These are phyloP conservation scores for Trachymyrmex cornetzi DNA, from an alignment of 1,140 invertebrate genomes.

Conservation along the genomic window DNA sequence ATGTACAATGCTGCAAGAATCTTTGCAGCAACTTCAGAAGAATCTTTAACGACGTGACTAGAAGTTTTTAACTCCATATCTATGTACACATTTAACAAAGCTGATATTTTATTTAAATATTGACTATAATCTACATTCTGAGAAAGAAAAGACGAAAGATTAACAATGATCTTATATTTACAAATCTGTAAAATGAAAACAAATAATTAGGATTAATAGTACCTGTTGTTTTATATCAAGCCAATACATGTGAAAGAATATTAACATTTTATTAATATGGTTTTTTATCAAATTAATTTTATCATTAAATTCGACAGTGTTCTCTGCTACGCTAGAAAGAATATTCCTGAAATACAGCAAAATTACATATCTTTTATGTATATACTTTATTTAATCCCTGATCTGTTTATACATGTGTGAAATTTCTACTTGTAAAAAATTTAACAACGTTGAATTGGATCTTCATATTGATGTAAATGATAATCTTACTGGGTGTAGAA, in stretches of 20 bases:
- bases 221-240: conserved; percentile 81
- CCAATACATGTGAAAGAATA: conserved; percentile 83
- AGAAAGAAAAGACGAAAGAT: conserved; percentile 50
- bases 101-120: conserved; percentile 83
- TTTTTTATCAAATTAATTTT: conserved; percentile 76
- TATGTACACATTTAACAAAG: conserved; percentile 81
- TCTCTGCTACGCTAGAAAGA: conserved; percentile 64
- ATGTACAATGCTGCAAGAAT: conserved; percentile 80
- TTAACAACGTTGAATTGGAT: conserved; percentile 15
- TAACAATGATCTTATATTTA: background rate
- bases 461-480: background rate
- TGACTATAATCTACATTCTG: conserved; percentile 77
- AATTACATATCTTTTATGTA: conserved; percentile 10
- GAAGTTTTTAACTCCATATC: conserved; percentile 79
- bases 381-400: background rate
- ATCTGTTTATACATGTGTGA: background rate
- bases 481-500: conserved; percentile 77
- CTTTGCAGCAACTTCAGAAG: conserved; percentile 73
- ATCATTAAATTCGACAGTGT: conserved; percentile 60
- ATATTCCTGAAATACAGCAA: conserved; percentile 78
- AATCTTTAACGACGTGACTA: conserved; percentile 61
- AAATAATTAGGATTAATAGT: conserved; percentile 31
- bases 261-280: conserved; percentile 78
- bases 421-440: conserved; percentile 26
- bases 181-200: background rate